Percentiles rank a stretch among this genome's conserved stretches.
Evolutionary conservation across 2,797 vertebrate species (phyloP).

Genomic region (Acrossocheilus wenchowensis): DNA sequence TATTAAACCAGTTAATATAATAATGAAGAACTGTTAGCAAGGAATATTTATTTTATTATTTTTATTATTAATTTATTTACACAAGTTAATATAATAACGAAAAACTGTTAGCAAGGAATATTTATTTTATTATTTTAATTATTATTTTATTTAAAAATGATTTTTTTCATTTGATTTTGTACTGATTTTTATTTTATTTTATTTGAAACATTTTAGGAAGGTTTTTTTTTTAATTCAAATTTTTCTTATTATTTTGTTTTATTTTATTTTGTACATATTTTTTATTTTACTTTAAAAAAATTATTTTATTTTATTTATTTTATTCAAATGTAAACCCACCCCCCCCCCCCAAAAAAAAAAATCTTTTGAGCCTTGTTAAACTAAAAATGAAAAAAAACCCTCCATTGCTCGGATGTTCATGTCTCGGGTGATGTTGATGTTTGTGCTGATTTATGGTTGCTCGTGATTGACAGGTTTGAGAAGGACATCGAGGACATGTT

Average conservation of each 20-base stretch:
- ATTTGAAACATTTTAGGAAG: too few relatives aligned
- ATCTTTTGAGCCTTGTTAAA: neutral
- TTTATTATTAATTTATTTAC: too few relatives aligned
- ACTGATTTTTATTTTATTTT: too few relatives aligned
- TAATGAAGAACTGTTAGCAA: neutral
- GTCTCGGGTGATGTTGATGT: neutral
- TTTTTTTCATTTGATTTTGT: too few relatives aligned
- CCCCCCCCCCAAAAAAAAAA: too few relatives aligned
- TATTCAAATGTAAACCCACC: too few relatives aligned
- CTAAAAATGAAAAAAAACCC: neutral
- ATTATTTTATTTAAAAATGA: neutral
- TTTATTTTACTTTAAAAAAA: too few relatives aligned
- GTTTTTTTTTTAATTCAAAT: too few relatives aligned
- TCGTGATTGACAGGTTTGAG: constrained; percentile 81
- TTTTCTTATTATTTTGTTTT: neutral
- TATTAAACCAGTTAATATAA: neutral
- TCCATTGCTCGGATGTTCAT: neutral
- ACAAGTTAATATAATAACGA: neutral
- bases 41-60: neutral
- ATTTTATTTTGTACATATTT: neutral
- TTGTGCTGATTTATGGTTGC: neutral
- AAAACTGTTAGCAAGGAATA: neutral
- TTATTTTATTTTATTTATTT: too few relatives aligned
- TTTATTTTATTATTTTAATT: too few relatives aligned
- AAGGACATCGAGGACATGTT: constrained; percentile 89